Conservation (phyloP, 1,140 invertebrate genomes). For the Trissolcus basalis region DNA sequence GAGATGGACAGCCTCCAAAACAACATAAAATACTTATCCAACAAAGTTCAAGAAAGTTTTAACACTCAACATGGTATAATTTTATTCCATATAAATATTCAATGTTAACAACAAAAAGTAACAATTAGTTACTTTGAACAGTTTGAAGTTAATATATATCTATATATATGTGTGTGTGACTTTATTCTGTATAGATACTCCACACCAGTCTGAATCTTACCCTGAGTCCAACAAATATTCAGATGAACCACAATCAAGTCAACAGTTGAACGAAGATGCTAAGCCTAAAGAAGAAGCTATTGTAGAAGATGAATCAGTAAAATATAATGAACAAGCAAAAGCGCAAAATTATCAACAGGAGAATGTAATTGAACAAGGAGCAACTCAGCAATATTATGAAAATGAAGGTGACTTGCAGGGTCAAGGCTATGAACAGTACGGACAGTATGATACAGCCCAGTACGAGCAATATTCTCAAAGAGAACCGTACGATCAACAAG, state of each 20-base stretch:
- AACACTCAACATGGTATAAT: slow-evolving; percentile 45
- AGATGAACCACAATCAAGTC: slow-evolving; percentile 6
- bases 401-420: slow-evolving; percentile 51
- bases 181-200: too few relatives aligned
- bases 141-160: too few relatives aligned
- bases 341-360: slow-evolving; percentile 34
- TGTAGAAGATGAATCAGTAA: not conserved
- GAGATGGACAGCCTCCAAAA: slow-evolving; percentile 76
- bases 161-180: too few relatives aligned
- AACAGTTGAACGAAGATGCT: slow-evolving; percentile 15
- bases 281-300: not conserved
- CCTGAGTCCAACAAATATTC: not conserved
- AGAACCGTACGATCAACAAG: slow-evolving; percentile 37
- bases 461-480: slow-evolving; percentile 54
- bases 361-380: slow-evolving; percentile 37
- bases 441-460: slow-evolving; percentile 59
- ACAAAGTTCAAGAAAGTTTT: slow-evolving; percentile 72
- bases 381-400: slow-evolving; percentile 44
- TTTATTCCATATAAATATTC: not conserved
- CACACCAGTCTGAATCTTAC: too few relatives aligned
- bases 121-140: too few relatives aligned
- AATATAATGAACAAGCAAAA: slow-evolving; percentile 15
- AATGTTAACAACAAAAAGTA: too few relatives aligned
- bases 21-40: slow-evolving; percentile 75
- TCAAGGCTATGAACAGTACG: slow-evolving; percentile 62